Conservation (phyloP, 2,113 vertebrate genomes). For the Eupsittula cactorum region DNA sequence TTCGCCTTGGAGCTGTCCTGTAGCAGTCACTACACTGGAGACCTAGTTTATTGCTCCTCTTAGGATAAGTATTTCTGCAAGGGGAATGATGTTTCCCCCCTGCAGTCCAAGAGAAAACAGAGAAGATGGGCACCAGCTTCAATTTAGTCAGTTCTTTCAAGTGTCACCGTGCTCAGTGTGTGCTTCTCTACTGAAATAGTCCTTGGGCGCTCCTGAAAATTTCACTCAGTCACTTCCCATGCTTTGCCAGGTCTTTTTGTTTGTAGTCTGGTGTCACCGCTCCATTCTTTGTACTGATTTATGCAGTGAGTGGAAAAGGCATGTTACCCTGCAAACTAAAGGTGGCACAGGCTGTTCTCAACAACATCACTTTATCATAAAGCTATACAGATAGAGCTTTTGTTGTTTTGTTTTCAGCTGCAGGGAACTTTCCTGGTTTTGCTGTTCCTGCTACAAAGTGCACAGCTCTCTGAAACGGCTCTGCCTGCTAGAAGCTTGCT, state of each 20-base stretch:
- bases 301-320: conserved; percentile 24
- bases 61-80: neutral
- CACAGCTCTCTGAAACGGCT: neutral
- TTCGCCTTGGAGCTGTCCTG: neutral
- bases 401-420: neutral
- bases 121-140: neutral
- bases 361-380: neutral
- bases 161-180: neutral
- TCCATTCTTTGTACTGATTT: conserved; percentile 37
- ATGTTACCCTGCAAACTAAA: neutral
- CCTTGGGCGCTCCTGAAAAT: neutral
- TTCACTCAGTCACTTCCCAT: neutral
- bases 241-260: neutral
- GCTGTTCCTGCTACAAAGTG: neutral
- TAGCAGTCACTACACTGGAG: neutral
- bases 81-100: neutral
- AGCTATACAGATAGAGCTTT: neutral
- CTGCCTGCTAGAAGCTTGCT: neutral
- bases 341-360: neutral
- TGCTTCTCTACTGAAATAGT: neutral
- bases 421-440: neutral
- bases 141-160: neutral
- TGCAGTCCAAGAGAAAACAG: neutral
- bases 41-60: neutral
- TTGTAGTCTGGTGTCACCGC: conserved; percentile 9